Conservation (phyloP, 1,140 invertebrate species). For the Ridgeia piscesae region DNA sequence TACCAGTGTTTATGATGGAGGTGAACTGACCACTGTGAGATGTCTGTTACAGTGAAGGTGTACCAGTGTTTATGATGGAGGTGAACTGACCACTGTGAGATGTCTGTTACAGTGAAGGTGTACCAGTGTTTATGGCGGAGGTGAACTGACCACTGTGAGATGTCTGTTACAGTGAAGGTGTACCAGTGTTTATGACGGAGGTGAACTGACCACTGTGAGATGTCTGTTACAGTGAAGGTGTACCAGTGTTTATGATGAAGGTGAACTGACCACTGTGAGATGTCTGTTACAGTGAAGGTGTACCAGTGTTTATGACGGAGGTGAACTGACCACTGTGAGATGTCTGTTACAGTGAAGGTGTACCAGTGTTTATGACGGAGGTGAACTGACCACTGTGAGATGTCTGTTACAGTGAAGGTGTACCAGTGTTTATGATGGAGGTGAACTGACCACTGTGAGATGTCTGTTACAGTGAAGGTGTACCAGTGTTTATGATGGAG, state of each 20-base stretch:
- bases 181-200: not conserved
- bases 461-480: not conserved
- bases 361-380: not conserved
- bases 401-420: not conserved
- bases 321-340: not conserved
- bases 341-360: not conserved
- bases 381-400: not conserved
- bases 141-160: too few relatives aligned
- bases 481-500: not conserved
- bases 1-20: not conserved
- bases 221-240: not conserved
- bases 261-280: not conserved
- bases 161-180: not conserved
- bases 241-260: not conserved
- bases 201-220: not conserved
- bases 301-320: not conserved
- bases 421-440: not conserved
- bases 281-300: not conserved
- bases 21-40: not conserved
- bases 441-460: not conserved
- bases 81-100: not conserved
- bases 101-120: constrained; percentile 44
- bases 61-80: not conserved
- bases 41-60: not conserved
- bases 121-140: constrained; percentile 53